Evolutionary conservation across 2,113 vertebrate genomes (phyloP).

Genomic region (Emydura subglobosa): DNA sequence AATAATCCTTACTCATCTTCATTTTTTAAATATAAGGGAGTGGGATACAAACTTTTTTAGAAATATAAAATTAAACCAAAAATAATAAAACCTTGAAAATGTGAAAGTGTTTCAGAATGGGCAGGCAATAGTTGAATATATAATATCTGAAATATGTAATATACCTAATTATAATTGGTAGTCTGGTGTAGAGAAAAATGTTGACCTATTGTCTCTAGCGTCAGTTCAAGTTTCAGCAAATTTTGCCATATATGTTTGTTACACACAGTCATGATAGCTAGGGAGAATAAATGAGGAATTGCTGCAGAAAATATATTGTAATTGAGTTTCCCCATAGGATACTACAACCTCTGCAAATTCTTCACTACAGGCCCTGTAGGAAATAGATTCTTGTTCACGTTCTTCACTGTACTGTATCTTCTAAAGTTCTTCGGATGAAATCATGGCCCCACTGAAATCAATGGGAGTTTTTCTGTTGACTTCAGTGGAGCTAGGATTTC

Average conservation of each 20-base stretch:
- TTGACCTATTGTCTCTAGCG: neutral
- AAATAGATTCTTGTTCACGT: neutral
- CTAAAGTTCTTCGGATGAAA: neutral
- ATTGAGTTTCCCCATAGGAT: neutral
- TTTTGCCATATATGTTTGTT: neutral
- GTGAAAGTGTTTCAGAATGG: neutral
- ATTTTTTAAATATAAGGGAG: neutral
- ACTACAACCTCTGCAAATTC: neutral
- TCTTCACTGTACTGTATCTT: neutral
- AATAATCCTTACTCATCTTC: neutral
- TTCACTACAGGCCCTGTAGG: neutral
- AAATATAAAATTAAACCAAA: neutral
- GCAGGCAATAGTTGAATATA: neutral
- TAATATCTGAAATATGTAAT: too few species aligned
- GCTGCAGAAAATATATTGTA: neutral
- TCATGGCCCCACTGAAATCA: neutral
- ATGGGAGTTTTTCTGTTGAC: neutral
- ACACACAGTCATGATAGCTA: neutral
- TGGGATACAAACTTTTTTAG: neutral
- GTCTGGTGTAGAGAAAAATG: neutral
- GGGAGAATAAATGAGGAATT: neutral
- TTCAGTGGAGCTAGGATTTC: neutral
- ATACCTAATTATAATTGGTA: neutral
- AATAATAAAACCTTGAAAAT: neutral
- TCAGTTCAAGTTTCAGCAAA: neutral